Evolutionary conservation across 2,797 vertebrate species (phyloP), one percentile per base, ranked within the genome.

Genomic region (Lacerta viridis): DNA sequence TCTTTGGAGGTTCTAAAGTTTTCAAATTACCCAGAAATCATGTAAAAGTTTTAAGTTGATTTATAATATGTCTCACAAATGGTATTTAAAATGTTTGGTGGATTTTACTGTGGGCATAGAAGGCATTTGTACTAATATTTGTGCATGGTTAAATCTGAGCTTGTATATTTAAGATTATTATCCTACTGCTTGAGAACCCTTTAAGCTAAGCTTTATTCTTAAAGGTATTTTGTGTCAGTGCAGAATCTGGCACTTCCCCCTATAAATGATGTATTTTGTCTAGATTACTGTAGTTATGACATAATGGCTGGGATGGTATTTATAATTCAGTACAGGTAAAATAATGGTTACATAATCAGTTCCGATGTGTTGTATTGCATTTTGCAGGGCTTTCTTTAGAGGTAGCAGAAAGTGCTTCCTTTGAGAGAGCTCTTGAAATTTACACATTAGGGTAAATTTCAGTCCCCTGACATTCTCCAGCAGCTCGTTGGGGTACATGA

Each of bases 1-100:
- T 86, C 87, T 89, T 79, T 59, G 29, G 66, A 81, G 80, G 80
- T 80, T 74, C 64, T 72, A 86, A 78, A 86, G 74, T 88, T 88
- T 89, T 89, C 79, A 76, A 82, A 89, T 89, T 89, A 89, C 84
- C 61, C 84, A 55, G 84, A 88, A 88, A 88, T 83, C 71, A 27
- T 89, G 46, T 88, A 84, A 81, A 74, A 85, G 61, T 39, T 80
- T 84, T 71, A 78, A 66, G 61, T 83, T 88, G 46, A 50, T 27
- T 77, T 68, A 29, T 72, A 75, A 74, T 80, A 29, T 39, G 41
- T 71, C 64, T 33, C 74, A 43, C 17, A 77, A 66, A 76, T n/a
- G 10, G 25, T 83, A 61, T 41, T 33, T 50, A 66, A 80, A 68
- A 11, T 79, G 55, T 80, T 86, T 18, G 20, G 5, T 46, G 25